Conservation (phyloP, 2,888 invertebrate genomes). For the Colletes collaris region DNA sequence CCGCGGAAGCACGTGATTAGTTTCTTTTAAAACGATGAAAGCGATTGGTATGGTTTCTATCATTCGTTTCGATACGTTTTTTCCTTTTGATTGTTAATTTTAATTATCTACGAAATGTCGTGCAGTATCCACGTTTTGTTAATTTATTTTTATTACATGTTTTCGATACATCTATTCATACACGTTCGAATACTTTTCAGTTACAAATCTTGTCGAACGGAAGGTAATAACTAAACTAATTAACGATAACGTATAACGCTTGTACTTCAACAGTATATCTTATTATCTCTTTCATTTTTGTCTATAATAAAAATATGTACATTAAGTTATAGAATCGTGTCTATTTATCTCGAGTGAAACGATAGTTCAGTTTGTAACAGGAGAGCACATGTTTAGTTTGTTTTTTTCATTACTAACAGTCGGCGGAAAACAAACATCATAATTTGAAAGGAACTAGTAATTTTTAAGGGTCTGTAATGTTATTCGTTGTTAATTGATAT, state of each 20-base stretch:
- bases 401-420: conserved; percentile 18
- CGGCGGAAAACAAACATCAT: background rate
- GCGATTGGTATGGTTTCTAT: background rate
- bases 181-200: background rate
- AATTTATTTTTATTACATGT: background rate
- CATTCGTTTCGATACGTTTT: conserved; percentile 9
- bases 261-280: too few relatives aligned
- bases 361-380: background rate
- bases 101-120: too few relatives aligned
- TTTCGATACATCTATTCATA: background rate
- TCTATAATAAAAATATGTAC: conserved; percentile 29
- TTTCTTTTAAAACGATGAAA: conserved; percentile 36
- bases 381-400: conserved; percentile 8
- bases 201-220: background rate
- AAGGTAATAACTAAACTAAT: background rate
- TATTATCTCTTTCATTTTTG: background rate
- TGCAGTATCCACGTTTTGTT: background rate
- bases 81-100: background rate
- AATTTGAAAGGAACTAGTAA: conserved; percentile 11
- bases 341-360: background rate
- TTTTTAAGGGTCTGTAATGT: conserved; percentile 6
- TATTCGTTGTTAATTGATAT: conserved; percentile 43
- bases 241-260: background rate
- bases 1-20: conserved; percentile 46
- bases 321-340: conserved; percentile 9